Conservation (phyloP, 2,888 invertebrate genomes). For the Drosophila algonquin region DNA sequence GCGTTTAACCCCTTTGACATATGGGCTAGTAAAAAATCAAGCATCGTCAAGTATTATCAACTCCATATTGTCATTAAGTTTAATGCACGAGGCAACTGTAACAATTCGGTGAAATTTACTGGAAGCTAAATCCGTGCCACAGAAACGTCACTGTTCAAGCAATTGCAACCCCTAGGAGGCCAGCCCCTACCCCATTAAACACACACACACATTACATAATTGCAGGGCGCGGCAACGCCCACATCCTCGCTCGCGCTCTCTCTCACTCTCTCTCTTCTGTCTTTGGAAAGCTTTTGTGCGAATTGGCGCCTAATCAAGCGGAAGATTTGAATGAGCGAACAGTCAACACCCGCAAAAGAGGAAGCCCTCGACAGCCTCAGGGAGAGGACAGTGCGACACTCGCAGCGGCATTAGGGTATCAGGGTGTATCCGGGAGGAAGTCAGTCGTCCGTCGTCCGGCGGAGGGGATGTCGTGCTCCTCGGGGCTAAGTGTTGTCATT, state of each 20-base stretch:
- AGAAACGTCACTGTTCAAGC: not conserved
- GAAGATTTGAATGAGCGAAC: slow-evolving; percentile 77
- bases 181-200: slow-evolving; percentile 23
- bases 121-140: slow-evolving; percentile 54
- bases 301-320: slow-evolving; percentile 79
- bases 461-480: not conserved
- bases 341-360: slow-evolving; percentile 53
- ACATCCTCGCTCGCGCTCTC: slow-evolving; percentile 34
- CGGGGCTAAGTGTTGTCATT: slow-evolving; percentile 74
- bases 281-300: slow-evolving; percentile 57
- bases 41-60: slow-evolving; percentile 49
- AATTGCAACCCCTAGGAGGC: slow-evolving; percentile 32
- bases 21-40: slow-evolving; percentile 34
- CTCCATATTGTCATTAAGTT: slow-evolving; percentile 70
- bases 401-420: not conserved
- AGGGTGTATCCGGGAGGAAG: not conserved
- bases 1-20: slow-evolving; percentile 60
- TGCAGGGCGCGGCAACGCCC: slow-evolving; percentile 69
- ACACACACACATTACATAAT: slow-evolving; percentile 62
- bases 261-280: not conserved
- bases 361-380: slow-evolving; percentile 4
- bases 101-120: slow-evolving; percentile 78
- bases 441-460: too few species aligned
- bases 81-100: slow-evolving; percentile 74
- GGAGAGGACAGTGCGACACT: not conserved